A percentile compares a stretch with the other conserved stretches of the same genome.
phyloP scores from a whole-genome alignment of 2,888 invertebrate species.

The Lepidochrysops patricia region DNA sequence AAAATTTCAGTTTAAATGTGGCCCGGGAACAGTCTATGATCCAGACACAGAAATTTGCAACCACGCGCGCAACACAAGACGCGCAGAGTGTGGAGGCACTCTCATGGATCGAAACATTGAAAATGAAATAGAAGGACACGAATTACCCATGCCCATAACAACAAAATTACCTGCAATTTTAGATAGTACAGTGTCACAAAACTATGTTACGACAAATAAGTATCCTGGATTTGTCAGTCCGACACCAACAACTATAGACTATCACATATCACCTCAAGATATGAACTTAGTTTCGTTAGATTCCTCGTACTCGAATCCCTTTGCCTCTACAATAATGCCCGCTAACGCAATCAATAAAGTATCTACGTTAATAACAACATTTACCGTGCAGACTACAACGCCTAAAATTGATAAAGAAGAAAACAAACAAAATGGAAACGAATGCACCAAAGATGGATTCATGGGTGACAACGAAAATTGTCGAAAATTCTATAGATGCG shows the following conservation, averaged over 20 bases:
- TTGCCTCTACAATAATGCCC: neutral
- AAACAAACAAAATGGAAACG: conserved; percentile 28
- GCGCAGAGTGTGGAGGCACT: conserved; percentile 77
- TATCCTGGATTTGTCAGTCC: neutral
- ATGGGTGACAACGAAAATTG: conserved; percentile 82
- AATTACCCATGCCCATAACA: conserved; percentile 49
- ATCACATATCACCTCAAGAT: neutral
- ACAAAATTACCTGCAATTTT: conserved; percentile 31
- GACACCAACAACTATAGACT: neutral
- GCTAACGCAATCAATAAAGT: neutral
- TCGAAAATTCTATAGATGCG: conserved; percentile 86
- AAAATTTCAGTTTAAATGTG: conserved; percentile 82
- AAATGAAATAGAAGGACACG: conserved; percentile 62
- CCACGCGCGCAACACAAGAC: conserved; percentile 78
- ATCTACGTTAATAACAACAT: neutral
- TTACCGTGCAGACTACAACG: neutral
- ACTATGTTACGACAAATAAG: neutral
- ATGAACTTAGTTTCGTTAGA: neutral
- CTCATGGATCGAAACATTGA: conserved; percentile 34
- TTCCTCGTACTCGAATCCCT: neutral
- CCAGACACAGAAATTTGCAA: conserved; percentile 79
- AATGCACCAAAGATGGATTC: conserved; percentile 81
- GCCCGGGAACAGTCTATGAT: conserved; percentile 84
- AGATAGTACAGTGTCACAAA: conserved; percentile 20
- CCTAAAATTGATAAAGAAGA: conserved; percentile 15